Base-by-base conservation (phyloP, 2,113 vertebrate genomes). In the Arothron firmamentum region DNA sequence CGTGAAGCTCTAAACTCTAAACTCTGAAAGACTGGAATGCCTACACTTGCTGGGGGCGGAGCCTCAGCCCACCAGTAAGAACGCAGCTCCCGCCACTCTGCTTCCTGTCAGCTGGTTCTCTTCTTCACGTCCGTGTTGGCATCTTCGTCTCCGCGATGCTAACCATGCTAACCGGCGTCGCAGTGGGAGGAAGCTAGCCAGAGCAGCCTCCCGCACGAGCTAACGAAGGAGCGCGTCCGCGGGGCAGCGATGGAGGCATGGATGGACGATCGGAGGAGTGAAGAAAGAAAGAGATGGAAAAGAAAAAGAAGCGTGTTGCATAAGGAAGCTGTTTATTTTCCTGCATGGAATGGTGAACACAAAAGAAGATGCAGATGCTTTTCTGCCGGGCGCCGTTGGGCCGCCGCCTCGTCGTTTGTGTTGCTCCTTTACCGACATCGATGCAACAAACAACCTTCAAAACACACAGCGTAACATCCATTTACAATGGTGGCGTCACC, bases 401-500 rank as follows among this genome's bases (percentile, higher is more conserved):
- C 89, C 81, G 88, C 86, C 87, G 91, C 90, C 89, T 92, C 92
- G 90, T 91, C 82, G 88, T 28, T 28, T 28, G 25, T 28, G 25
- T n/a, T 91, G 88, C 91, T 92, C 52, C 85, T 90, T 89, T 92
- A 89, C 86, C 87, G 90, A 92, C 93, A 93, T 93, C 87, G 94
- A 94, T 93, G 93, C 91, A 93, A 94, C 92, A 95, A 92, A 93
- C 90, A 90, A 92, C 92, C 93, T 94, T 94, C 93, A 94, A 93
- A 92, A 90, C 95, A 94, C 92, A 96, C 94, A 96, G 94, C 93
- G 93, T 93, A 92, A 95, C 91, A 92, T 93, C 94, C 95, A 96
- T 96, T 97, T 96, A 96, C 92, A 98, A 94, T 94, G 93, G 94
- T 92, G 88, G 91, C 74, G 78, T 88, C 83, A 78, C 81, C 87